These are phyloP conservation scores for Incurvaria masculella DNA, from an alignment of 2,888 invertebrate species.

Conservation along the genomic window DNA sequence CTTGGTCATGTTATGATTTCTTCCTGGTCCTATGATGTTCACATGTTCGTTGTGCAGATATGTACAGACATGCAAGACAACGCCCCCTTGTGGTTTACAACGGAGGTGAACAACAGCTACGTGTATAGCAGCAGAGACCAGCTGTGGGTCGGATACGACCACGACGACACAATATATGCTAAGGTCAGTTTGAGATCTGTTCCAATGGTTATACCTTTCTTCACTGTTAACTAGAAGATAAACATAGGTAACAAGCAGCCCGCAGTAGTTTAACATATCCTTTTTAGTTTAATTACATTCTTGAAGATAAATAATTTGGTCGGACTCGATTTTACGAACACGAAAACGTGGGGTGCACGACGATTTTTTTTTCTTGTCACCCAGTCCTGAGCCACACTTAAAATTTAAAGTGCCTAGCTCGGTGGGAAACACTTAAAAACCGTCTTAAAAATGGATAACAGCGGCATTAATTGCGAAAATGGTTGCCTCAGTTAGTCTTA, in stretches of 20 bases:
- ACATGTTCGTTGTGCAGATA: slow-evolving; percentile 21
- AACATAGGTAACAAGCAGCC: no score
- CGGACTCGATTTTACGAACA: no score
- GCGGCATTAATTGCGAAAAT: no score
- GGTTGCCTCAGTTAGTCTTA: no score
- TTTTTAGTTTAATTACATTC: not conserved
- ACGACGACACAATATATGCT: slow-evolving; percentile 35
- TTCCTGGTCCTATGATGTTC: not conserved
- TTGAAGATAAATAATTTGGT: not conserved
- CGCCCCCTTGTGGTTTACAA: slow-evolving; percentile 36
- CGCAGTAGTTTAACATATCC: not conserved
- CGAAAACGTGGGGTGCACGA: no score
- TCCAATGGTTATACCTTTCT: no score
- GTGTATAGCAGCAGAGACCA: slow-evolving; percentile 48
- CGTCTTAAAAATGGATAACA: no score
- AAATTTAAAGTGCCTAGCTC: no score
- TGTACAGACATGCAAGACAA: slow-evolving; percentile 34
- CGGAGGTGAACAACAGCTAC: slow-evolving; percentile 42
- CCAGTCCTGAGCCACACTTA: no score
- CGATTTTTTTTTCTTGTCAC: no score
- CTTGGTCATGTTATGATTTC: not conserved
- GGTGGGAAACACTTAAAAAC: no score
- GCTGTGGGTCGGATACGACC: slow-evolving; percentile 61
- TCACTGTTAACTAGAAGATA: no score
- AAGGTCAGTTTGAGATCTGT: slow-evolving; percentile 34